A percentile compares a stretch with the other conserved stretches of the same genome.
phyloP scores from a whole-genome alignment of 1,140 invertebrate species.

The Drosophila littoralis region DNA sequence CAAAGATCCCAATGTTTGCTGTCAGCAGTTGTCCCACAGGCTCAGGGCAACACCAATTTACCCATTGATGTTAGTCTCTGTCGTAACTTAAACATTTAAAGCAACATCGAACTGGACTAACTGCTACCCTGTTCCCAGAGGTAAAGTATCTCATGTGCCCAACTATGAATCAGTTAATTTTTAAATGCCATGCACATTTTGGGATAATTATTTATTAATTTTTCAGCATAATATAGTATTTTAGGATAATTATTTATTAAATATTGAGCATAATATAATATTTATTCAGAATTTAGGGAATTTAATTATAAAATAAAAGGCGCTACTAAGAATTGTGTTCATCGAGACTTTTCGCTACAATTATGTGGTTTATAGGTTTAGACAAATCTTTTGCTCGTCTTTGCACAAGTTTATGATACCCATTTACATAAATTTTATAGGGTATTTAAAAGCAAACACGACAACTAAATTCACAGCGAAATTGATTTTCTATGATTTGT shows the following conservation, averaged over 20 bases:
- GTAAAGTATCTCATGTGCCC: not conserved
- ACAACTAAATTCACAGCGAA: constrained; percentile 38
- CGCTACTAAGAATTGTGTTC: too few relatives aligned
- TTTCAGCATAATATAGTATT: too few relatives aligned
- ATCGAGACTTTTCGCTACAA: too few relatives aligned
- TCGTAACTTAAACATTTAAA: constrained; percentile 18
- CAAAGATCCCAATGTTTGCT: constrained; percentile 30
- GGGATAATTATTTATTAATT: too few relatives aligned
- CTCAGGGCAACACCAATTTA: constrained; percentile 16
- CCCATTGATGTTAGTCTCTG: constrained; percentile 23
- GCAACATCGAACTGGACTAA: not conserved
- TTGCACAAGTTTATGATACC: not conserved
- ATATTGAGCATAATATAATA: too few relatives aligned
- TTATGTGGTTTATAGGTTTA: not conserved
- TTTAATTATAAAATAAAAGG: too few relatives aligned
- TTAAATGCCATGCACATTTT: too few relatives aligned
- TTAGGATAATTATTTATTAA: too few relatives aligned
- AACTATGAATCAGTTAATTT: too few relatives aligned
- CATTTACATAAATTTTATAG: not conserved
- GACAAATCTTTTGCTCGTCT: not conserved
- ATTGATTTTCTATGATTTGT: constrained; percentile 51
- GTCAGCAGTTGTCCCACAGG: constrained; percentile 34
- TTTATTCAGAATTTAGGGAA: too few relatives aligned
- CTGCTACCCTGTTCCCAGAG: not conserved
- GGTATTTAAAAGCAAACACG: constrained; percentile 26